These are phyloP conservation scores for Syrista parreyssii DNA, from an alignment of 2,888 invertebrate genomes.

Conservation along the genomic window DNA sequence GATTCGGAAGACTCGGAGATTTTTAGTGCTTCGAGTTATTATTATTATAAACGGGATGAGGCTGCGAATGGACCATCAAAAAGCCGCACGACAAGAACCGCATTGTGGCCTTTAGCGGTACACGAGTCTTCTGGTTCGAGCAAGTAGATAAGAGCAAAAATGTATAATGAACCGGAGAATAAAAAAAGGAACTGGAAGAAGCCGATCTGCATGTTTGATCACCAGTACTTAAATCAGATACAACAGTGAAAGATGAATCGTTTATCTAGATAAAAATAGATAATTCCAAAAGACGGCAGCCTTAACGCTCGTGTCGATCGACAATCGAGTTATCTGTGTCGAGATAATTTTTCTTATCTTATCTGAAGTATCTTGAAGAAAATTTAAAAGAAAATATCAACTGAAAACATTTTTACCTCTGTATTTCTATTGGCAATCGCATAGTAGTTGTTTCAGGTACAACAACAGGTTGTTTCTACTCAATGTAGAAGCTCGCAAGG, in stretches of 20 bases:
- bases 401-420: no score
- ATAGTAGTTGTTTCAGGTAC: background rate
- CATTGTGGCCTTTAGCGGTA: constrained; percentile 20
- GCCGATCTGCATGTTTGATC: background rate
- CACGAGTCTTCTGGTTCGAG: background rate
- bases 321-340: no score
- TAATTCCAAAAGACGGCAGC: no score
- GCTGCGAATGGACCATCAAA: constrained; percentile 6
- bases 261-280: no score
- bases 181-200: background rate
- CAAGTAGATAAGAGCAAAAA: background rate
- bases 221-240: background rate
- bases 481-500: no score
- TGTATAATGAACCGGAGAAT: background rate
- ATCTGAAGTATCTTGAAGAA: no score
- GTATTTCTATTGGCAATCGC: no score
- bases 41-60: background rate
- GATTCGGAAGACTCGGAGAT: background rate
- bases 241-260: no score
- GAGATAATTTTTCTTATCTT: no score
- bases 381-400: no score
- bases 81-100: constrained; percentile 25
- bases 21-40: background rate
- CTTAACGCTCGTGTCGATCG: no score
- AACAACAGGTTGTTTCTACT: no score